Conservation (phyloP, 2,888 invertebrate genomes). For the Agonum fuliginosum region DNA sequence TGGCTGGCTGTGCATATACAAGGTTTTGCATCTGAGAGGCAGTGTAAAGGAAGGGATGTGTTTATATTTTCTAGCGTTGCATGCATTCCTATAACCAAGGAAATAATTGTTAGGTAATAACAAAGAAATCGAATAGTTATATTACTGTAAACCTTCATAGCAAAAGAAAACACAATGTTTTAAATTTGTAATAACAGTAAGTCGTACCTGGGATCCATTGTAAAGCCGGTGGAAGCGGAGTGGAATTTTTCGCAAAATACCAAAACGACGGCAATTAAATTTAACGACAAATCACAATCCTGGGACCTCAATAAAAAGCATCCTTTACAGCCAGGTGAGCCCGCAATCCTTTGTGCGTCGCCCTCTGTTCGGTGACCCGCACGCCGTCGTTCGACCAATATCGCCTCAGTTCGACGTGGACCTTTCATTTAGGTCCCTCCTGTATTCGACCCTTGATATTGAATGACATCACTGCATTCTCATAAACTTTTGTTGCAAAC, state of each 20-base stretch:
- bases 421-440: no score
- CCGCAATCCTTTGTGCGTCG: slow-evolving; percentile 29
- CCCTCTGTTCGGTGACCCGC: neutral
- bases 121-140: no score
- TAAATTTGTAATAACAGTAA: slow-evolving; percentile 12
- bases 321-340: slow-evolving; percentile 34
- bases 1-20: no score
- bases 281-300: slow-evolving; percentile 43
- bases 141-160: no score
- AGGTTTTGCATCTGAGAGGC: no score
- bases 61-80: no score
- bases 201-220: neutral
- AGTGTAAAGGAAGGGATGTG: no score
- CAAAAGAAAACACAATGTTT: no score
- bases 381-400: slow-evolving; percentile 8
- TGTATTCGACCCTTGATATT: neutral
- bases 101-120: no score
- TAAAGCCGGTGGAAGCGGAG: neutral
- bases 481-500: no score
- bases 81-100: no score
- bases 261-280: slow-evolving; percentile 41
- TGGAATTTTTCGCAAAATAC: slow-evolving; percentile 32
- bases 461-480: no score
- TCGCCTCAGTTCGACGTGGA: neutral
- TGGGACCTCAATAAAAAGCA: slow-evolving; percentile 33